A percentile compares a stretch with the other conserved stretches of the same genome.
phyloP scores from a whole-genome alignment of 2,113 vertebrate genomes.

The Engystomops pustulosus region DNA sequence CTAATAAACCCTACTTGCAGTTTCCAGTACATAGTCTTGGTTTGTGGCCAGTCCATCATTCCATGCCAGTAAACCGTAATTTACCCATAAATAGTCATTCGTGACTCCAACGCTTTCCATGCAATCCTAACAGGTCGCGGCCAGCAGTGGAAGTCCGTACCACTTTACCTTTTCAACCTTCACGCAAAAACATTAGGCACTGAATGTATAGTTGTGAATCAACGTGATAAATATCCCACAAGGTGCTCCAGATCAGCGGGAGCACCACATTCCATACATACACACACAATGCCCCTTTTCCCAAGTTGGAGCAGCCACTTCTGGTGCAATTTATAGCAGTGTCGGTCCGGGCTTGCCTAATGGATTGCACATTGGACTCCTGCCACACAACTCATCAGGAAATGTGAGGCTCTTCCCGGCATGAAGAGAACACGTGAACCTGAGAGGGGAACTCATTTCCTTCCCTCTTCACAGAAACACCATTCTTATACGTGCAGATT shows the following conservation, averaged over 20 bases:
- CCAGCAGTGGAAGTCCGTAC: background rate
- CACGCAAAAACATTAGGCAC: background rate
- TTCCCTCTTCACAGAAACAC: conserved; percentile 25
- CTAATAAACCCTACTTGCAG: background rate
- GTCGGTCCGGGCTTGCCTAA: conserved; percentile 6
- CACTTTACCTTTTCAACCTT: conserved; percentile 10
- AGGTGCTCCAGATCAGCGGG: background rate
- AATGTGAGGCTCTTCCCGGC: conserved; percentile 27
- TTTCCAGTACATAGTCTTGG: background rate
- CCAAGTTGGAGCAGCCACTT: background rate
- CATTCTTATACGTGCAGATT: conserved; percentile 39
- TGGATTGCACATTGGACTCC: conserved; percentile 26
- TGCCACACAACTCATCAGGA: conserved; percentile 38
- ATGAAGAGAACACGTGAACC: conserved; percentile 18
- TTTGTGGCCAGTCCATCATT: background rate
- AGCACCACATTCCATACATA: conserved; percentile 3
- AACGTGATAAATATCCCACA: conserved; percentile 1
- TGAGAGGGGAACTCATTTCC: conserved; percentile 14
- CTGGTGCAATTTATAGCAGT: conserved; percentile 17
- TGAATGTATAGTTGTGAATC: conserved; percentile 27
- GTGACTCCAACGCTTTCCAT: background rate
- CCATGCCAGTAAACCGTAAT: background rate
- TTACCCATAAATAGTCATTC: background rate
- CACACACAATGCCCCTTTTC: background rate
- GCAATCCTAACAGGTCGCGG: conserved; percentile 1